A percentile compares a stretch with the other conserved stretches of the same genome.
These are phyloP conservation scores for Oreotrochilus melanogaster DNA, from an alignment of 2,113 vertebrate genomes.

Conservation along the genomic window DNA sequence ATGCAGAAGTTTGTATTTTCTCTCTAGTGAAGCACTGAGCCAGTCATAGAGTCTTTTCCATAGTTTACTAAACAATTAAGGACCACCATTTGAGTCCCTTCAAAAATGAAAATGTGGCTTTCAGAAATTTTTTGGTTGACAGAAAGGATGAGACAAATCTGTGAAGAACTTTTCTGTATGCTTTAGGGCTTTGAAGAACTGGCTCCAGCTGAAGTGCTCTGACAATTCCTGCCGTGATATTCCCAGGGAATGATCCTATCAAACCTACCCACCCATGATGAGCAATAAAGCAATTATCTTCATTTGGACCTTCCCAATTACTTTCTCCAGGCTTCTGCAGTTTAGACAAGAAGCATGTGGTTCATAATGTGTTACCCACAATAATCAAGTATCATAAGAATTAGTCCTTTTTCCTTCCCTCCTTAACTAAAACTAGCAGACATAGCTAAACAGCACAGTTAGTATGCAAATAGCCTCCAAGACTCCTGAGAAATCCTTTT, in stretches of 20 bases:
- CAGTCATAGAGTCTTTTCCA: background rate
- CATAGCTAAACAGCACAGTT: background rate
- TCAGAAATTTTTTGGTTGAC: background rate
- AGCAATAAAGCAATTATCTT: background rate
- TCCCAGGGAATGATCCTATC: background rate
- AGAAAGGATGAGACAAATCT: background rate
- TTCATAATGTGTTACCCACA: background rate
- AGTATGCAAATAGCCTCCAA: background rate
- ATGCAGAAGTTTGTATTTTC: background rate
- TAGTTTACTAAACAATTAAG: background rate
- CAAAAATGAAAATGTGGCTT: background rate
- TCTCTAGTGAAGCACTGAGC: background rate
- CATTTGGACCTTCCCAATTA: background rate
- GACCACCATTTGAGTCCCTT: background rate
- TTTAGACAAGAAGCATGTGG: background rate
- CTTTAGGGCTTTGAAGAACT: background rate
- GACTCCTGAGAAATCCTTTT: background rate
- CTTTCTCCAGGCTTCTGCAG: background rate
- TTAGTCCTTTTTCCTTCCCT: background rate
- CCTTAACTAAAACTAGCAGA: background rate
- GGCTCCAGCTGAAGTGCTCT: background rate
- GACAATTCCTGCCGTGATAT: background rate
- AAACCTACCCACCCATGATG: background rate
- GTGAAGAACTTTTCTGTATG: background rate
- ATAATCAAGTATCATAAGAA: background rate